phyloP scores from a whole-genome alignment of 1,140 invertebrate species.

The Pectinophora gossypiella region DNA sequence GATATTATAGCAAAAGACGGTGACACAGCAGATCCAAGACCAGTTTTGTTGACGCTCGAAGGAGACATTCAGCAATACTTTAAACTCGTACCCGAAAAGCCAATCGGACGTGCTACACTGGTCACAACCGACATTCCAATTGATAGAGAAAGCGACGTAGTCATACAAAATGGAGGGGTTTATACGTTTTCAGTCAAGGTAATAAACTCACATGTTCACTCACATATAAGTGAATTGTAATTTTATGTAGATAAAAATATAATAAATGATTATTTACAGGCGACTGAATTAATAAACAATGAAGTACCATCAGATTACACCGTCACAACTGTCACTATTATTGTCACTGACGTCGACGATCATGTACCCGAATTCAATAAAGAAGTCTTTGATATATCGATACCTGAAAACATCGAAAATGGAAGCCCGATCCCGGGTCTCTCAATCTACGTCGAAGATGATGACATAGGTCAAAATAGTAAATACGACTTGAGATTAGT shows the following conservation, averaged over 20 bases:
- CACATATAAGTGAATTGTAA: not conserved
- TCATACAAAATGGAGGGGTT: slow-evolving; percentile 86
- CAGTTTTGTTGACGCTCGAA: slow-evolving; percentile 80
- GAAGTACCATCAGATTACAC: slow-evolving; percentile 81
- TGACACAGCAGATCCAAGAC: slow-evolving; percentile 83
- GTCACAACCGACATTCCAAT: slow-evolving; percentile 80
- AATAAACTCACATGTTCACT: not conserved
- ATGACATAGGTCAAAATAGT: slow-evolving; percentile 86
- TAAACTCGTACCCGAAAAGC: slow-evolving; percentile 73
- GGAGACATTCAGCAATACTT: slow-evolving; percentile 83
- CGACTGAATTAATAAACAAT: slow-evolving; percentile 84
- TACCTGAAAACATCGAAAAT: slow-evolving; percentile 86
- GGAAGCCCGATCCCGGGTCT: slow-evolving; percentile 82
- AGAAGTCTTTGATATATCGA: slow-evolving; percentile 80
- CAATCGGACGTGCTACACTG: slow-evolving; percentile 74
- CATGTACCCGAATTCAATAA: slow-evolving; percentile 86
- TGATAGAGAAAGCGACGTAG: slow-evolving; percentile 83
- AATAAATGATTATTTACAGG: slow-evolving; percentile 53
- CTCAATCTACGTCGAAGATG: slow-evolving; percentile 85
- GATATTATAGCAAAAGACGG: slow-evolving; percentile 85
- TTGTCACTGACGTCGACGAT: slow-evolving; percentile 90
- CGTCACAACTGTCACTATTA: slow-evolving; percentile 83
- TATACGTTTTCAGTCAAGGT: slow-evolving; percentile 83
- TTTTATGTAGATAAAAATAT: too few relatives aligned
- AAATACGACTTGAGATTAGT: slow-evolving; percentile 80